A percentile compares a stretch with the other conserved stretches of the same genome.
Evolutionary conservation across 2,888 invertebrate species (phyloP).

Genomic region (Drosophila rellima): DNA sequence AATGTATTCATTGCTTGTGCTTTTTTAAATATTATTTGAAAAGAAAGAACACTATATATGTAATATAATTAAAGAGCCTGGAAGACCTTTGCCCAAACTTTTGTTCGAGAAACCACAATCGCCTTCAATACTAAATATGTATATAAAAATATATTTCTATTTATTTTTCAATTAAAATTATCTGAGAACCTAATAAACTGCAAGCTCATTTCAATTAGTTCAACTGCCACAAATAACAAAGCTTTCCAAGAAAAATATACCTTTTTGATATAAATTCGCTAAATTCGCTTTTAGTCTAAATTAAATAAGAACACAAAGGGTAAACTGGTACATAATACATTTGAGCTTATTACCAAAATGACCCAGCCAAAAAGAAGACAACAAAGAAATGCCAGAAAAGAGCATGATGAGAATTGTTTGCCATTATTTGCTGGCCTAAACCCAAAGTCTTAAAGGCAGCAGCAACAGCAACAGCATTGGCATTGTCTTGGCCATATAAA

Average conservation of each 20-base stretch:
- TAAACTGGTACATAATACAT: slow-evolving; percentile 44
- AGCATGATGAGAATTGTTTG: slow-evolving; percentile 24
- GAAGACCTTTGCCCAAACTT: too few relatives aligned
- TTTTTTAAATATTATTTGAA: too few relatives aligned
- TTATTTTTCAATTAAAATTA: slow-evolving; percentile 5
- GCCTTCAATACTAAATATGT: too few relatives aligned
- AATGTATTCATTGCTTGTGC: neutral
- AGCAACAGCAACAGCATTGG: neutral
- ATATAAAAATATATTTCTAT: neutral
- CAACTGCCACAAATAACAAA: slow-evolving; percentile 5
- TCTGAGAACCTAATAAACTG: slow-evolving; percentile 24
- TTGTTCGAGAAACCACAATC: too few relatives aligned
- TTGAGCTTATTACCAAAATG: slow-evolving; percentile 34
- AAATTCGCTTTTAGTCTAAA: slow-evolving; percentile 57
- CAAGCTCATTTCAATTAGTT: slow-evolving; percentile 11
- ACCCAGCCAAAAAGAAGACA: slow-evolving; percentile 38
- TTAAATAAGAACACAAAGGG: slow-evolving; percentile 53
- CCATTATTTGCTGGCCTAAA: slow-evolving; percentile 31
- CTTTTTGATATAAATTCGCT: slow-evolving; percentile 37
- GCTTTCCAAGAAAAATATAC: slow-evolving; percentile 30
- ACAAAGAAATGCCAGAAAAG: slow-evolving; percentile 38
- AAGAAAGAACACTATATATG: neutral
- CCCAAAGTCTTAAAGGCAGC: slow-evolving; percentile 54
- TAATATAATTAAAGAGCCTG: too few relatives aligned
- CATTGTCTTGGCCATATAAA: slow-evolving; percentile 52